Conservation (phyloP, 2,888 invertebrate genomes). For the Cetonia aurata region DNA sequence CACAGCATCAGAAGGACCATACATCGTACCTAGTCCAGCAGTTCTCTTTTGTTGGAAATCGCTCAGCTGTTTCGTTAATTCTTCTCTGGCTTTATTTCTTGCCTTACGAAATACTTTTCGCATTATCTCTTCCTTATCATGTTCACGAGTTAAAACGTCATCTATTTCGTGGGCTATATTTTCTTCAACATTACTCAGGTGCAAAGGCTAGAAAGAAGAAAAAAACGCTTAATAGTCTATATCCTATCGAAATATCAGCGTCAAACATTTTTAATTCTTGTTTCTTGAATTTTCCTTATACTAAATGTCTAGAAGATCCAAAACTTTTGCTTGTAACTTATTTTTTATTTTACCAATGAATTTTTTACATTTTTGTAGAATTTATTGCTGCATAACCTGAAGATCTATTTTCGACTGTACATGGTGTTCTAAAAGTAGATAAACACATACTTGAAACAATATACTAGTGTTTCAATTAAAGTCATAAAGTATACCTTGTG, state of each 20-base stretch:
- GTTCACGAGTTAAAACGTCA: constrained; percentile 84
- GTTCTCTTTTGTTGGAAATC: constrained; percentile 89
- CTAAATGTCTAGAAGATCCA: no score
- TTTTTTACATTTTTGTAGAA: no score
- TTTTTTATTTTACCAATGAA: no score
- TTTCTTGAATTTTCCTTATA: no score
- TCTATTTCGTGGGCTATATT: constrained; percentile 91
- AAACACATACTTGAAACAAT: no score
- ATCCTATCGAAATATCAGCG: constrained; percentile 13
- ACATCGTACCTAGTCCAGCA: constrained; percentile 89
- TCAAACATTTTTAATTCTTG: constrained; percentile 6
- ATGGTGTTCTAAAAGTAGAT: no score
- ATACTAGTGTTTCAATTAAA: no score
- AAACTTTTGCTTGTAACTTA: no score
- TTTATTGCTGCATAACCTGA: no score
- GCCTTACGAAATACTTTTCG: constrained; percentile 92
- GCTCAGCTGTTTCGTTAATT: constrained; percentile 81
- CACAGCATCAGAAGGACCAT: constrained; percentile 87
- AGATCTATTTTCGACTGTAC: no score
- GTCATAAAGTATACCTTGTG: no score
- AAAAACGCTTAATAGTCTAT: constrained; percentile 10
- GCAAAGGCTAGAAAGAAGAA: constrained; percentile 74
- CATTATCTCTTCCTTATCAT: constrained; percentile 90
- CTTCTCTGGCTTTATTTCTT: constrained; percentile 84
- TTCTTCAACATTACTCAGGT: constrained; percentile 85